phyloP scores from a whole-genome alignment of 2,797 vertebrate species.

The Gallirallus australis region DNA sequence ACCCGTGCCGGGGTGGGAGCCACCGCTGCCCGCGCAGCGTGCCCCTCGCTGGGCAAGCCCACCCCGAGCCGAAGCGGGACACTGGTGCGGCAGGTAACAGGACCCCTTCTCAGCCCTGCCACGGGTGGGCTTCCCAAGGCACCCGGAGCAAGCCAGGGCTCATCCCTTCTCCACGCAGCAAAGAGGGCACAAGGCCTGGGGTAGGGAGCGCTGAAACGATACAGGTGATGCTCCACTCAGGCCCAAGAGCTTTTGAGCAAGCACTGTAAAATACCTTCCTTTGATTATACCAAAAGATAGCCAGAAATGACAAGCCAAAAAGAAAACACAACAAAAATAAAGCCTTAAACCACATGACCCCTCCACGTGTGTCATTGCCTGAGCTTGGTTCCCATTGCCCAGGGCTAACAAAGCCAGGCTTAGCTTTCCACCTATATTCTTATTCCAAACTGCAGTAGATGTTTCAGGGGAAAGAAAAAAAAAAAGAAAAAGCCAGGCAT shows the following conservation, averaged over 20 bases:
- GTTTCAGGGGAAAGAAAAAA: background rate
- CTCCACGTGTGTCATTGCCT: accelerated
- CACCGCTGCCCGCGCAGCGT: accelerated
- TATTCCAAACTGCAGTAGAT: background rate
- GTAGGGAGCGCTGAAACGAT: background rate
- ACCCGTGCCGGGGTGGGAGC: background rate
- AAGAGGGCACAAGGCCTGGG: background rate
- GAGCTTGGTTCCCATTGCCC: background rate
- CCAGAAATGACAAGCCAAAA: background rate
- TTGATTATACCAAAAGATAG: too few relatives aligned
- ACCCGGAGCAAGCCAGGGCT: background rate
- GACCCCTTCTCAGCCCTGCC: background rate
- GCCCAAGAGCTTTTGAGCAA: background rate
- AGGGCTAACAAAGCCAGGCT: background rate
- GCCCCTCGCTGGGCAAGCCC: background rate
- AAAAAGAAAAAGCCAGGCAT: background rate
- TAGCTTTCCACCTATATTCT: accelerated
- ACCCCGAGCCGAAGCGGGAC: accelerated
- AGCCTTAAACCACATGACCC: accelerated
- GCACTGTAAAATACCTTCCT: background rate
- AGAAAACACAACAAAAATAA: background rate
- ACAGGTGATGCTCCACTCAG: accelerated
- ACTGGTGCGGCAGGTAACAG: accelerated
- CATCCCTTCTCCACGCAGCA: accelerated
- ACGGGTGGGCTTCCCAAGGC: background rate